These are phyloP conservation scores for Indri indri DNA, from an alignment of 2,113 vertebrate genomes.

Conservation along the genomic window DNA sequence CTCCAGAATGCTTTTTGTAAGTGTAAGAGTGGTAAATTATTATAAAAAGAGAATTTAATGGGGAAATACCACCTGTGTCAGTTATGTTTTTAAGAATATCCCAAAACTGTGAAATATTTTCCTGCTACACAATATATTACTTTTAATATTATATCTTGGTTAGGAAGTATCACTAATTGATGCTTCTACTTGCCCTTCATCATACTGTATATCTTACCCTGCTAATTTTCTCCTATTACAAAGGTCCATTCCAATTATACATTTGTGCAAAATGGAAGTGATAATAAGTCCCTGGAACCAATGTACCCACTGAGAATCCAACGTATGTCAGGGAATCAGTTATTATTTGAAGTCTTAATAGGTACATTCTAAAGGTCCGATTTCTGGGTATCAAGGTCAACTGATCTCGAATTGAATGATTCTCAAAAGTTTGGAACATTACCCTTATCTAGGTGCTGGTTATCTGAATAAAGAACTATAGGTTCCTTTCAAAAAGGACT, in stretches of 20 bases:
- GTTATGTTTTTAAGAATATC: not conserved
- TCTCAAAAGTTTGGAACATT: not conserved
- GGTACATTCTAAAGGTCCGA: not conserved
- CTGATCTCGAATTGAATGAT: not conserved
- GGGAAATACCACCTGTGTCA: not conserved
- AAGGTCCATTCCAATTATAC: not conserved
- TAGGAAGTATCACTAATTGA: not conserved
- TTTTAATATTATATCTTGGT: not conserved
- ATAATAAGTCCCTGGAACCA: not conserved
- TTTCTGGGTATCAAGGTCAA: not conserved
- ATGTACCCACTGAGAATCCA: fast-evolving
- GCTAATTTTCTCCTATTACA: not conserved
- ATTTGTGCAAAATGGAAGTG: not conserved
- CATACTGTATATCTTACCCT: not conserved
- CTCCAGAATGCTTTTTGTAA: not conserved
- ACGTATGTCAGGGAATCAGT: not conserved
- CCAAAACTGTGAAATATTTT: not conserved
- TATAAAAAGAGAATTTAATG: not conserved
- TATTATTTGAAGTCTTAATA: not conserved
- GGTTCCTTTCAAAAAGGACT: not conserved
- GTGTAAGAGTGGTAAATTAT: not conserved
- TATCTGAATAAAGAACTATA: not conserved
- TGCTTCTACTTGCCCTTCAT: not conserved
- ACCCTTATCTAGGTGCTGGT: not conserved
- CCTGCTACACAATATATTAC: not conserved